phyloP scores from a whole-genome alignment of 1,140 invertebrate genomes.

The Sminthurinus signatus region DNA sequence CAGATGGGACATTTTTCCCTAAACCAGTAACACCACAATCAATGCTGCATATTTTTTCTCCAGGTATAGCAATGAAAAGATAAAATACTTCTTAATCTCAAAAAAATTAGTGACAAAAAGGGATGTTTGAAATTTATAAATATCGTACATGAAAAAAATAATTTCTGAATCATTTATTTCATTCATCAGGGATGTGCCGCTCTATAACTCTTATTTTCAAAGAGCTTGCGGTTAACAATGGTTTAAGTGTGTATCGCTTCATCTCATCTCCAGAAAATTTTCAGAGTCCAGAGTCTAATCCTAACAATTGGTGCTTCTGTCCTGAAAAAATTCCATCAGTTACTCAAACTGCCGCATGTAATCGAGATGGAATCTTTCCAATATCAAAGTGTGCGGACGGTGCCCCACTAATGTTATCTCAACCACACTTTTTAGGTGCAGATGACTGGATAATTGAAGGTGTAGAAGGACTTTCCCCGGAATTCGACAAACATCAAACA shows the following conservation, averaged over 20 bases:
- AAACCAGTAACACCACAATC: too few species aligned
- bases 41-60: neutral
- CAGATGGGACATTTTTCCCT: neutral
- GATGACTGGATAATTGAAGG: neutral
- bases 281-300: neutral
- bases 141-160: too few species aligned
- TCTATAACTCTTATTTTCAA: neutral
- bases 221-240: neutral
- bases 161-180: too few species aligned
- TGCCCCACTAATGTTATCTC: neutral
- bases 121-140: too few species aligned
- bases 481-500: conserved; percentile 1
- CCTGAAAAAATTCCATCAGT: neutral
- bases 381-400: neutral
- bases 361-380: neutral
- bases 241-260: neutral
- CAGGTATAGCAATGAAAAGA: too few species aligned
- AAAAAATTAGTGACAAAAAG: too few species aligned
- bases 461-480: neutral
- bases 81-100: too few species aligned
- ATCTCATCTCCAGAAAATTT: neutral
- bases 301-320: conserved; percentile 9
- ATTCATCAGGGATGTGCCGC: conserved; percentile 2
- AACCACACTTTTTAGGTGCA: conserved; percentile 2
- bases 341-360: neutral